Base-by-base conservation (phyloP, 2,888 invertebrate species). In the Lucinisca nassula region DNA sequence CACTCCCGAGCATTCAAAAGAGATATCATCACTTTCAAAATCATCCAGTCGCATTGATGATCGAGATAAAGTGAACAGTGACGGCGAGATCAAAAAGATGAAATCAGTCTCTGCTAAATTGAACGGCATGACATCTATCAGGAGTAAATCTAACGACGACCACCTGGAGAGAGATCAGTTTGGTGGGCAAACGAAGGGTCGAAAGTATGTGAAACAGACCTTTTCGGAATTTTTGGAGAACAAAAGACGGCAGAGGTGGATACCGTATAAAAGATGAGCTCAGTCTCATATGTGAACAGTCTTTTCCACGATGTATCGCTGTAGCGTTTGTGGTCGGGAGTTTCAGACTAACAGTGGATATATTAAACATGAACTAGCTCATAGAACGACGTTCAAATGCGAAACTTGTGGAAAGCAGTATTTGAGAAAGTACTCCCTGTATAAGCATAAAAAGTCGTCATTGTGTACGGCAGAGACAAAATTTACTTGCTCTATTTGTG, bases 361-460 rank as follows among this genome's bases (percentile, higher is more conserved):
- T 49, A 24, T 27, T 24, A 74, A 49, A 40, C 74, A 74, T 24
- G 45, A 74, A 24, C 30, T 74, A 14, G 30, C 74, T 45, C 74
- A 74, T 49, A 74, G 24, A 17, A 49, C 30, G 27, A 27, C 24
- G 49, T 74, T 74, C 24, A 74, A 27, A 45, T 74, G 74, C 45
- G 40, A 74, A 17, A 45, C 74, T 30, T 49, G 74, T 45, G 45
- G 74, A 40, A 74, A n/a, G n/a, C 27, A 32, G 27, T 74, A 74
- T 74, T 24, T 12, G 24, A 21, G 38, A 6, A 38, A 74, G 30
- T 10, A 2, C 30, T 14, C 40, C 12, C 30, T 74, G n/a, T 30
- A 4, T 10, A 38, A 30, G 30, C 74, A 74, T 40, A 40, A 45
- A 27, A 40, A 49, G 21, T n/a, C 40, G 12, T 14, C 72, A 10